These are phyloP conservation scores for Cebus imitator DNA, from an alignment of 2,113 vertebrate species.

Conservation along the genomic window DNA sequence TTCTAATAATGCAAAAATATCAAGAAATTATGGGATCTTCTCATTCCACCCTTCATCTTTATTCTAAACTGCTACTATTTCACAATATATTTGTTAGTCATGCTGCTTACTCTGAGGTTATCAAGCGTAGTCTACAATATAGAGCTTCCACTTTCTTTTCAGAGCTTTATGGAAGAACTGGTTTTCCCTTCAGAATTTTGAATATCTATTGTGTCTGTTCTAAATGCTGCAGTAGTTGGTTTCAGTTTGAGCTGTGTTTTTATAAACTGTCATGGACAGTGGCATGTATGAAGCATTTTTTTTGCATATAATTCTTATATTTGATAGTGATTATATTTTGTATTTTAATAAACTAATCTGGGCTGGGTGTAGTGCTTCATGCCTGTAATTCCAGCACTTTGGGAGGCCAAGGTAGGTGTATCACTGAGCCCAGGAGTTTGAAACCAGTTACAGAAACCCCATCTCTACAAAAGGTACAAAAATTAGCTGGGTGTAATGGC, in stretches of 20 bases:
- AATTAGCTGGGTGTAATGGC: too few relatives aligned
- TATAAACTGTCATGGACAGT: background rate
- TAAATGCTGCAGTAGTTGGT: background rate
- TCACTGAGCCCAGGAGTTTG: too few relatives aligned
- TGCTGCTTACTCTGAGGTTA: background rate
- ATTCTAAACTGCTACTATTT: background rate
- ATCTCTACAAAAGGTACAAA: too few relatives aligned
- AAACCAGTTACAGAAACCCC: too few relatives aligned
- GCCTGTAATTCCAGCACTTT: too few relatives aligned
- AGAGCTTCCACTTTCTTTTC: background rate
- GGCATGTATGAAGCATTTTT: background rate
- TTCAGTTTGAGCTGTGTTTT: background rate
- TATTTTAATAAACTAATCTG: background rate
- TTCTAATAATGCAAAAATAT: background rate
- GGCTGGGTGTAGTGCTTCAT: too few relatives aligned
- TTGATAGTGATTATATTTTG: background rate
- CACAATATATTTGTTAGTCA: background rate
- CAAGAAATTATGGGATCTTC: background rate
- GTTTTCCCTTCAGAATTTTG: background rate
- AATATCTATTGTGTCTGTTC: background rate
- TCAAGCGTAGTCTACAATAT: background rate
- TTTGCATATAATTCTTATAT: background rate
- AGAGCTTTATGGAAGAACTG: background rate
- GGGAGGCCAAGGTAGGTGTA: too few relatives aligned
- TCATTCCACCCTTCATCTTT: background rate